Evolutionary conservation across 2,113 vertebrate genomes (phyloP).

Genomic region (Anolis sagrei): DNA sequence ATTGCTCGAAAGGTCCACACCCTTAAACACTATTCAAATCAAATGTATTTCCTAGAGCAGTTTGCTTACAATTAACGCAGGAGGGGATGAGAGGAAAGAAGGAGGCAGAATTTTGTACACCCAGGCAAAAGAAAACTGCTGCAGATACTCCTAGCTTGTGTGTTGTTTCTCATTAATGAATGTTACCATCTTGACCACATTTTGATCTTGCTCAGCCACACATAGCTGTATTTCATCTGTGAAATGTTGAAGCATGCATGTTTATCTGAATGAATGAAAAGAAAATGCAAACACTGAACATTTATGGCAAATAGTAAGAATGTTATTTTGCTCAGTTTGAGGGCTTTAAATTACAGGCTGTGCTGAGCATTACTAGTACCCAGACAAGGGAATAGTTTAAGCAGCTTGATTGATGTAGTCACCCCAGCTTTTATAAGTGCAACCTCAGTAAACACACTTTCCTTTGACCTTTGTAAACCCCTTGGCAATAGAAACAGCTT

Average conservation of each 20-base stretch:
- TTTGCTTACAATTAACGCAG: too few relatives aligned
- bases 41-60: too few relatives aligned
- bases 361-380: background rate
- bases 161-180: too few relatives aligned
- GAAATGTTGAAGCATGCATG: background rate
- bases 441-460: background rate
- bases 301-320: background rate
- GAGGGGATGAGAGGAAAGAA: too few relatives aligned
- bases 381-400: background rate
- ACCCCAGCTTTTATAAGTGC: background rate
- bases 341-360: background rate
- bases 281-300: background rate
- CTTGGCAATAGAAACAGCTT: background rate
- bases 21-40: too few relatives aligned
- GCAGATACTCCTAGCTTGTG: too few relatives aligned
- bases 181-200: too few relatives aligned
- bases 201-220: too few relatives aligned
- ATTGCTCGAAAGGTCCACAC: too few relatives aligned
- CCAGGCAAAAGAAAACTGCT: too few relatives aligned
- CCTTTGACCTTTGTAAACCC: slow-evolving; percentile 12
- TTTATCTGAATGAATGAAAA: background rate
- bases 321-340: background rate
- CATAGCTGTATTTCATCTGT: too few relatives aligned
- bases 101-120: too few relatives aligned
- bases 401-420: background rate